These are phyloP conservation scores for Azemiops feae DNA, from an alignment of 2,113 vertebrate species.

Conservation along the genomic window DNA sequence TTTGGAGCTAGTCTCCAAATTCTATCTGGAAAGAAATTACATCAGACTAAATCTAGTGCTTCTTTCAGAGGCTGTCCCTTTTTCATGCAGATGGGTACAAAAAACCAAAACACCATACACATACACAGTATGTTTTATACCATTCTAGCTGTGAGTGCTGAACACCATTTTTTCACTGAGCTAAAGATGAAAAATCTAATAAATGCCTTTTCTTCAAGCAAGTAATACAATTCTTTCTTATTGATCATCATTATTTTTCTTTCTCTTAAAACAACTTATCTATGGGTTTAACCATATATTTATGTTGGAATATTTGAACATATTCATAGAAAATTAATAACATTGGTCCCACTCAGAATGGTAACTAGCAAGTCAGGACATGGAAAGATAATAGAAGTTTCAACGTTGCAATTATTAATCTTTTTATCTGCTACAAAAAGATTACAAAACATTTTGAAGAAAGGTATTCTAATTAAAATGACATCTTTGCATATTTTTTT, in stretches of 20 bases:
- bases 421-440: constrained; percentile 10
- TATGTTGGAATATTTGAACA: constrained; percentile 14
- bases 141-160: neutral
- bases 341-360: neutral
- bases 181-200: neutral
- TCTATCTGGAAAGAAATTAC: neutral
- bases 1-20: neutral
- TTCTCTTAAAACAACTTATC: constrained; percentile 15
- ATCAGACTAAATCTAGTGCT: neutral
- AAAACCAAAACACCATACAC: neutral
- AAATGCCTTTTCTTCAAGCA: neutral
- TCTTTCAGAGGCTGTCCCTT: neutral
- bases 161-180: neutral
- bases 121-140: neutral
- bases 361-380: constrained; percentile 18
- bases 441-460: constrained; percentile 26
- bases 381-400: constrained; percentile 20
- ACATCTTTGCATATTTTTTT: constrained; percentile 12
- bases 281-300: constrained; percentile 2
- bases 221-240: neutral
- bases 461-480: neutral
- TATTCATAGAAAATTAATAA: constrained; percentile 1
- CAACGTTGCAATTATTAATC: constrained; percentile 29
- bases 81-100: neutral
- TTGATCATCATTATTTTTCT: constrained; percentile 33